These are phyloP conservation scores for Lysandra bellargus DNA, from an alignment of 2,888 invertebrate genomes.

Conservation along the genomic window DNA sequence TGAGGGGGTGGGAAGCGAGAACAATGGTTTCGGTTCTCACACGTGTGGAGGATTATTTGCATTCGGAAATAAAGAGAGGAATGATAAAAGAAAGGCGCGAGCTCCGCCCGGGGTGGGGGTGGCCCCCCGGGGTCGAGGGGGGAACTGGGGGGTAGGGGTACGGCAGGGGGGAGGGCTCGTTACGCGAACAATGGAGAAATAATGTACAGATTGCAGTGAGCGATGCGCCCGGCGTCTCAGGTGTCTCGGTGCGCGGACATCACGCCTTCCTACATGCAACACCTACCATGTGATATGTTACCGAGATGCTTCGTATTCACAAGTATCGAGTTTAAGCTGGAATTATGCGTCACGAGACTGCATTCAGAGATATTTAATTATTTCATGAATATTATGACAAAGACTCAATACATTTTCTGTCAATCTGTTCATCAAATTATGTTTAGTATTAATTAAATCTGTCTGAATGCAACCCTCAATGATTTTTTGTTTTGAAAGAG, in stretches of 20 bases:
- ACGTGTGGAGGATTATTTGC: constrained; percentile 82
- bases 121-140: constrained; percentile 64
- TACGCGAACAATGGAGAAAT: constrained; percentile 82
- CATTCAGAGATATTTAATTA: no score
- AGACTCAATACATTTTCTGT: no score
- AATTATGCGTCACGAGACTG: not conserved
- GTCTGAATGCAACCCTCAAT: no score
- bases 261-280: constrained; percentile 49
- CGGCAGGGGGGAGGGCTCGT: constrained; percentile 69
- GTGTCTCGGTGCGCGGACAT: constrained; percentile 74
- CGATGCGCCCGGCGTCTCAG: constrained; percentile 80
- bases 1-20: constrained; percentile 73
- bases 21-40: constrained; percentile 82
- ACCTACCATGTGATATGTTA: constrained; percentile 2
- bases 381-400: no score
- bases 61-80: constrained; percentile 82
- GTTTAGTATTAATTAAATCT: no score
- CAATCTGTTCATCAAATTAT: no score
- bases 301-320: constrained; percentile 3
- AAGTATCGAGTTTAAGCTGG: not conserved
- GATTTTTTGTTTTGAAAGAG: no score
- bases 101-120: constrained; percentile 78
- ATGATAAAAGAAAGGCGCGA: constrained; percentile 81
- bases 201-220: constrained; percentile 82
- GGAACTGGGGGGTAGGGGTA: constrained; percentile 57